A percentile compares a stretch with the other conserved stretches of the same genome.
Conservation (phyloP, 2,888 invertebrate species). For the Plagiodera versicolora region DNA sequence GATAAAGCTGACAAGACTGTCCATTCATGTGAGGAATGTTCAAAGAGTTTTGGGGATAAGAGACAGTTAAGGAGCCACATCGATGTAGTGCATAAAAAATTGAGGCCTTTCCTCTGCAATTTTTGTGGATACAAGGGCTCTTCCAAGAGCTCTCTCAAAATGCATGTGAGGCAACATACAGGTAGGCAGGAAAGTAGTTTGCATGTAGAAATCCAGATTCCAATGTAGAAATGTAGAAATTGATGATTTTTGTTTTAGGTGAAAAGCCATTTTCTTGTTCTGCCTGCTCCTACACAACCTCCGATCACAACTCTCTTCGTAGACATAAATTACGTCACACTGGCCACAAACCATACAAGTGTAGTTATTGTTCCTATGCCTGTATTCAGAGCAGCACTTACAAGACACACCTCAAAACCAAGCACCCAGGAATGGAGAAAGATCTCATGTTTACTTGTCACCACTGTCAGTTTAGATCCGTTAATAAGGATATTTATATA, state of each 20-base stretch:
- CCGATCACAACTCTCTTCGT: constrained; percentile 80
- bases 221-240: no score
- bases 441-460: constrained; percentile 65
- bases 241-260: constrained; percentile 61
- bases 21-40: constrained; percentile 62
- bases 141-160: constrained; percentile 65
- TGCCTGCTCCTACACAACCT: constrained; percentile 70
- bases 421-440: constrained; percentile 72
- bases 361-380: constrained; percentile 76
- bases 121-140: constrained; percentile 70
- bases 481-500: constrained; percentile 65
- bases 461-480: constrained; percentile 64
- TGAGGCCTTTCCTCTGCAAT: constrained; percentile 67
- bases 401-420: constrained; percentile 75
- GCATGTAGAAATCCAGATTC: no score
- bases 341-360: constrained; percentile 74
- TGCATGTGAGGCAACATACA: constrained; percentile 72
- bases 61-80: constrained; percentile 60
- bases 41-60: constrained; percentile 60
- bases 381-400: constrained; percentile 80
- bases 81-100: constrained; percentile 67
- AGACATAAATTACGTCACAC: constrained; percentile 78
- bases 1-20: constrained; percentile 42
- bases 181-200: constrained; percentile 56
- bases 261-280: constrained; percentile 79